Conservation (phyloP, 2,797 vertebrate genomes). For the Hemitrygon akajei region DNA sequence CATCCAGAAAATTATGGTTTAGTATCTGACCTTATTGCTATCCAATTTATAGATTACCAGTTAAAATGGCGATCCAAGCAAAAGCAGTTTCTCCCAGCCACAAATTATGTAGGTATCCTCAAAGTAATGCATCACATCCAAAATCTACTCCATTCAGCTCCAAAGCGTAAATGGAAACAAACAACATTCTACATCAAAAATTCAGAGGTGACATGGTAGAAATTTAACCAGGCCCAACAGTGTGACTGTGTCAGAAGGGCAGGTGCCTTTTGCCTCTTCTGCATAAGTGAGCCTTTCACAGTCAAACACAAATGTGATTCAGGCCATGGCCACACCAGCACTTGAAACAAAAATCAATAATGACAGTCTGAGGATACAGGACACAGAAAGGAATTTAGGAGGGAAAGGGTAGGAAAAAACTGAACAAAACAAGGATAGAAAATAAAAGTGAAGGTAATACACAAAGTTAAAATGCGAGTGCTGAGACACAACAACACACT, state of each 20-base stretch:
- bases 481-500: neutral
- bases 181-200: neutral
- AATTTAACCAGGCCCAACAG: neutral
- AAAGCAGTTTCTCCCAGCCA: neutral
- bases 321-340: neutral
- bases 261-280: neutral
- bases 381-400: neutral
- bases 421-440: neutral
- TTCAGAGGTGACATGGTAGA: neutral
- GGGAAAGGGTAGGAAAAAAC: neutral
- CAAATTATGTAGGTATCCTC: neutral
- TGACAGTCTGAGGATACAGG: neutral
- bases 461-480: too few relatives aligned
- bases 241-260: neutral
- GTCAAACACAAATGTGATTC: neutral
- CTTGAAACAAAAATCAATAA: neutral
- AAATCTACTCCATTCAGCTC: neutral
- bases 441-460: neutral
- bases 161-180: neutral
- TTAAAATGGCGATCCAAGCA: neutral
- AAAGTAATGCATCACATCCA: neutral
- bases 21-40: neutral
- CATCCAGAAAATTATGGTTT: neutral
- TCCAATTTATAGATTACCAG: neutral
- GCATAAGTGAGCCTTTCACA: neutral